Base-by-base conservation (phyloP, 2,888 invertebrate species). In the Ectemnius continuus region DNA sequence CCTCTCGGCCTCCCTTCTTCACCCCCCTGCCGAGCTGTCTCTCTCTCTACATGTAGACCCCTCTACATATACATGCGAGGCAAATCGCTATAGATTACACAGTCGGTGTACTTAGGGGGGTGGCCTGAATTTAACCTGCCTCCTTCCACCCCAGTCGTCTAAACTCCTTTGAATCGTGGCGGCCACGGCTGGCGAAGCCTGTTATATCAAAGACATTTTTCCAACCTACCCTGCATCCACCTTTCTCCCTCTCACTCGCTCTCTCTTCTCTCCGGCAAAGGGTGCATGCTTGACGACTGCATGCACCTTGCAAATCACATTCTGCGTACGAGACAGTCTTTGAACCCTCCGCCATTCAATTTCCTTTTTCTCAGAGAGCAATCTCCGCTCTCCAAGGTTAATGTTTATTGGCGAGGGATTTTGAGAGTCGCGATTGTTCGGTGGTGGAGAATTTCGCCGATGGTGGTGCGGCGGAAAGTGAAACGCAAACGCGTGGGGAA, bases 41-140 rank as follows among this genome's bases (percentile, higher is more conserved):
- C 23, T 23, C 23, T 23, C 23, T 23, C 23, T 23, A 23, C 6
- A 58, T 28, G 2, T 28, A 60, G 16, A 80, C 74, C 74, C 74
- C 74, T 78, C 3, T 23, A 80, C 79, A 70, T 73, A 61, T 72
- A 63, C 28, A 66, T 71, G 59, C 74, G 52, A 57, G 36, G 67
- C 61, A 66, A 68, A 59, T 67, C 71, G 74, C 78, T 86, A 84
- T 86, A 85, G 80, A 86, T 88, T 88, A 87, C 87, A 84, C 8
- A 36, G 79, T 82, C 81, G 84, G 86, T 87, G 84, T 85, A 85
- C 84, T 86, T 85, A 86, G 85, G 84, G 84, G 85, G 85, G 78
- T 88, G 88, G 86, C 87, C 86, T 87, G 86, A 87, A 88, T 88
- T 87, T 86, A 87, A 86, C 87, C 86, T 83, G 83, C 80, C 69